Conservation (phyloP, 2,113 vertebrate species). For the Melanotaenia duboulayi region DNA sequence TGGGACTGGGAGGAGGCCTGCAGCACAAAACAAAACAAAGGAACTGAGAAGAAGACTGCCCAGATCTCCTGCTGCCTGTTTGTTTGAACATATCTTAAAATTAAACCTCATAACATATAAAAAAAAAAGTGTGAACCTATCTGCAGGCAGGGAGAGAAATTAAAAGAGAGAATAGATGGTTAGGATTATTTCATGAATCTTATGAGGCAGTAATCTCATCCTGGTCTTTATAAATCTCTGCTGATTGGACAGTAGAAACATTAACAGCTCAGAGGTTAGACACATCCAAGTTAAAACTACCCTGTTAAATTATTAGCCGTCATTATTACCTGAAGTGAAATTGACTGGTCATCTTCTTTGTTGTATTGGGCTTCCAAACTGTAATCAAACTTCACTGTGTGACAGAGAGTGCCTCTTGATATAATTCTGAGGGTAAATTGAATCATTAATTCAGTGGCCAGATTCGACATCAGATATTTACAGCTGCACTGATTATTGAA, state of each 20-base stretch:
- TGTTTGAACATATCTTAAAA: slow-evolving; percentile 49
- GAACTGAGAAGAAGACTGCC: slow-evolving; percentile 19
- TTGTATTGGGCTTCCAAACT: background rate
- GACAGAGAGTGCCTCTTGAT: slow-evolving; percentile 54
- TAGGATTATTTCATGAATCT: slow-evolving; percentile 22
- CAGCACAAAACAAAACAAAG: too few species aligned
- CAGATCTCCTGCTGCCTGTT: slow-evolving; percentile 23
- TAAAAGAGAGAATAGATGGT: slow-evolving; percentile 35
- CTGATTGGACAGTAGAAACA: background rate
- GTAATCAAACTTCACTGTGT: slow-evolving; percentile 48
- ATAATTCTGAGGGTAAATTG: slow-evolving; percentile 6
- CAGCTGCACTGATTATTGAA: background rate
- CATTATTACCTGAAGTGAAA: slow-evolving; percentile 28
- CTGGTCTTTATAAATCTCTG: slow-evolving; percentile 10
- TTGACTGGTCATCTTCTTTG: slow-evolving; percentile 7
- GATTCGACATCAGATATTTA: slow-evolving; percentile 29
- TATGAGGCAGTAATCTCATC: slow-evolving; percentile 22
- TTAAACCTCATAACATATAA: slow-evolving; percentile 22
- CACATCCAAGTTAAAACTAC: slow-evolving; percentile 12
- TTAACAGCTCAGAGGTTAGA: slow-evolving; percentile 19
- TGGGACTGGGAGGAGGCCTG: slow-evolving; percentile 42
- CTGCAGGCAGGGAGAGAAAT: background rate
- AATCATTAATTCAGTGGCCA: slow-evolving; percentile 24
- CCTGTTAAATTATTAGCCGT: slow-evolving; percentile 16
- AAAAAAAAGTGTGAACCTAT: background rate